These are phyloP conservation scores for Pachyramphus minor DNA, from an alignment of 2,113 vertebrate genomes.

Conservation along the genomic window DNA sequence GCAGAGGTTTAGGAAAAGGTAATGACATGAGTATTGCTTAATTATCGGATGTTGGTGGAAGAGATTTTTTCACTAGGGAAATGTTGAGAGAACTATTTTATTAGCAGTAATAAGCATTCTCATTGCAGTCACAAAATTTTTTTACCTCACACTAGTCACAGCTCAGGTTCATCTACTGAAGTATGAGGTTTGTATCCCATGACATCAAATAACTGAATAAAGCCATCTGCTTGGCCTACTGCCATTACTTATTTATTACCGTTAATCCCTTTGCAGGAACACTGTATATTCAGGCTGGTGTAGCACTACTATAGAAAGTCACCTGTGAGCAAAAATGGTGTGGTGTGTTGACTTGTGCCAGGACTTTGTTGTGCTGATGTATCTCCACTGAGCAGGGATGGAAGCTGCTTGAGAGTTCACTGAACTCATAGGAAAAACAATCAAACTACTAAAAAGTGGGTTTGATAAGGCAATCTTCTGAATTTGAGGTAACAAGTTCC, in stretches of 20 bases:
- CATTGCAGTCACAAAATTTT: not conserved
- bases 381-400: not conserved
- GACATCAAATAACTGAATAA: not conserved
- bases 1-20: not conserved
- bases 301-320: not conserved
- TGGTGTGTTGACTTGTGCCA: not conserved
- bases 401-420: not conserved
- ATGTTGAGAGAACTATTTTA: not conserved
- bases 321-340: not conserved
- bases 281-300: not conserved
- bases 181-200: not conserved
- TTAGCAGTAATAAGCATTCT: not conserved
- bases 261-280: not conserved
- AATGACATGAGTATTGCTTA: not conserved
- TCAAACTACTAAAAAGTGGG: not conserved
- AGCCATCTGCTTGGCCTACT: not conserved
- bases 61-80: not conserved
- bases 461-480: not conserved
- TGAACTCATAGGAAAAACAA: not conserved
- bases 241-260: not conserved
- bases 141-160: not conserved
- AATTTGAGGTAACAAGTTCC: not conserved
- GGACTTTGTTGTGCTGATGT: not conserved
- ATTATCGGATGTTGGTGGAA: not conserved
- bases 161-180: not conserved